These are phyloP conservation scores for Thomomys bottae DNA, from an alignment of 2,113 vertebrate genomes.

Conservation along the genomic window DNA sequence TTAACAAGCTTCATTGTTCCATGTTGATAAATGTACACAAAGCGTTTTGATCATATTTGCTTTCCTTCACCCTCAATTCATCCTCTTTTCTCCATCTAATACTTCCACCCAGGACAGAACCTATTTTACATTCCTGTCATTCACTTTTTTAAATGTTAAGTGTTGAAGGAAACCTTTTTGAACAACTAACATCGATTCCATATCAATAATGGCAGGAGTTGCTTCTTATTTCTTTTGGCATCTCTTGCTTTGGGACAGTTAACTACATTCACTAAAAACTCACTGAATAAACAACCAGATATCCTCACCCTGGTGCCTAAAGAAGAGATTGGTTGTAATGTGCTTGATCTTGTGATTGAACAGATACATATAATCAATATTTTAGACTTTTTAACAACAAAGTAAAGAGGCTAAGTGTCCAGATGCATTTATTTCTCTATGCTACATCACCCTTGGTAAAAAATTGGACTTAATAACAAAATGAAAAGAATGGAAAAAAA, in stretches of 20 bases:
- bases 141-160: too few species aligned
- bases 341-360: background rate
- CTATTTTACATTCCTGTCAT: too few species aligned
- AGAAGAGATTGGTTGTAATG: background rate
- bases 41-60: too few species aligned
- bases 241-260: background rate
- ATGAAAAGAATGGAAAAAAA: constrained; percentile 94
- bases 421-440: constrained; percentile 89
- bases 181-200: too few species aligned
- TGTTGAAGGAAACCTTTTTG: too few species aligned
- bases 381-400: background rate
- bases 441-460: constrained; percentile 92
- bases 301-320: background rate
- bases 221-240: background rate
- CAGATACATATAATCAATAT: background rate
- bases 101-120: too few species aligned
- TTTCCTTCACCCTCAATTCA: too few species aligned
- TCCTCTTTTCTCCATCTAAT: too few species aligned
- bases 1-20: too few species aligned
- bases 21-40: too few species aligned
- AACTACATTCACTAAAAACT: background rate
- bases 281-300: background rate
- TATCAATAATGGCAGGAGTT: background rate
- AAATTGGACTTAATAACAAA: constrained; percentile 92
- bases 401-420: background rate